These are phyloP conservation scores for Centropus bengalensis DNA, from an alignment of 2,113 vertebrate genomes.

Conservation along the genomic window DNA sequence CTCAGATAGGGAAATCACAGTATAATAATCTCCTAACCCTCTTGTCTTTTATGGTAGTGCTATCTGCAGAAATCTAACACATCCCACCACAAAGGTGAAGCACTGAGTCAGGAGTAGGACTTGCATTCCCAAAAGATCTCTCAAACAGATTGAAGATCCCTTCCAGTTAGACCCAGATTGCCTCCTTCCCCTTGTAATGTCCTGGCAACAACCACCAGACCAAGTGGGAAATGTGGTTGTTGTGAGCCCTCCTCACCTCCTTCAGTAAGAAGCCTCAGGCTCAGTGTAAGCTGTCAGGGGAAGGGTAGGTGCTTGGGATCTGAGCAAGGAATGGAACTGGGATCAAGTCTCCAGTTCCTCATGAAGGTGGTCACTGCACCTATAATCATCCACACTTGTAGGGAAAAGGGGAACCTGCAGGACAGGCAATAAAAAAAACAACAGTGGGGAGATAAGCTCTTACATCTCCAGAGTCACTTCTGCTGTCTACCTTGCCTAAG, in stretches of 20 bases:
- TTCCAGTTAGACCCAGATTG: neutral
- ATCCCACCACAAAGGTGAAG: neutral
- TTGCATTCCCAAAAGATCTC: neutral
- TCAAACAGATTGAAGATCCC: neutral
- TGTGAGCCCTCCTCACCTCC: neutral
- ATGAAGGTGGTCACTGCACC: neutral
- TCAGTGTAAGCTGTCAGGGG: no score
- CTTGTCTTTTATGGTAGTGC: neutral
- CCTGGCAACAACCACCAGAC: neutral
- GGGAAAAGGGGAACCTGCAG: neutral
- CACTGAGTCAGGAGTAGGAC: neutral
- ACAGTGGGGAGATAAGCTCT: neutral
- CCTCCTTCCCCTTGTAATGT: neutral
- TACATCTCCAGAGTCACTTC: neutral
- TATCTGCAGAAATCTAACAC: neutral
- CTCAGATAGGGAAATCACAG: neutral
- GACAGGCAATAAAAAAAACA: neutral
- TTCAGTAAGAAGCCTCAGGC: rapidly evolving
- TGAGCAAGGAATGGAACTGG: neutral
- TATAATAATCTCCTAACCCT: neutral
- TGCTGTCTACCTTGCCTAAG: neutral
- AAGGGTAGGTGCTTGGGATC: neutral
- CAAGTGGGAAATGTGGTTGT: neutral
- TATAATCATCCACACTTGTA: neutral
- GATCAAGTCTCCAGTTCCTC: neutral